Base-by-base conservation (phyloP, 2,888 invertebrate genomes). In the Drosophila demipolita region DNA sequence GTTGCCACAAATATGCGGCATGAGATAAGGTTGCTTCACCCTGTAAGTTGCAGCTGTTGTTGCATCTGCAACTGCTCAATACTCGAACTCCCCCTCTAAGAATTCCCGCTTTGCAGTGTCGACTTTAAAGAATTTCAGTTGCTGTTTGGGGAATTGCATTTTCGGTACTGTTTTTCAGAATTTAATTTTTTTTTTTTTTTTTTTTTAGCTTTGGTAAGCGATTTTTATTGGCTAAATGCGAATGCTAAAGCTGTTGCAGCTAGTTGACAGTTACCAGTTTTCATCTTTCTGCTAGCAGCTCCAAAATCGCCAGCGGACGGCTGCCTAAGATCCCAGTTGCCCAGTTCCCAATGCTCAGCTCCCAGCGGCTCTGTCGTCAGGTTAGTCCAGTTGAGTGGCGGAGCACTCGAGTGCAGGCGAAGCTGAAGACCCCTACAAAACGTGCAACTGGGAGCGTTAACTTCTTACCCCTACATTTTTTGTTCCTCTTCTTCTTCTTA, bases 361-460 rank as follows among this genome's bases (percentile, higher is more conserved):
- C 83, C 78, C 80, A 86, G 75, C 80, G 73, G 88, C 71, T 73
- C 85, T 86, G 88, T 86, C 85, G 83, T 86, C 85, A 86, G 88
- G 86, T 86, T 78, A 76, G 88, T 83, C 80, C 82, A 72, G 80
- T 73, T 88, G 82, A 88, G 79, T 83, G 73, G 82, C 74, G 68
- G 77, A 75, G 82, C 83, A 77, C 71, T 79, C 77, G 72, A 75
- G 79, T 71, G 69, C 57, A 75, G 72, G 52, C 62, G 70, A 40
- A 35, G 61, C 38, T 50, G 55, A 36, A 65, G 71, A 77, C 67
- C 72, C 70, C 74, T 68, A 70, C 70, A 76, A 80, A 86, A 69
- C 66, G 78, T 80, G 64, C 86, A 80, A 78, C 72, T 75, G 88
- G 82, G 82, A 85, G 82, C 80, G 80, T 80, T 85, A 85, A 86